These are phyloP conservation scores for Plectrocnemia conspersa DNA, from an alignment of 1,140 invertebrate genomes.

Conservation along the genomic window DNA sequence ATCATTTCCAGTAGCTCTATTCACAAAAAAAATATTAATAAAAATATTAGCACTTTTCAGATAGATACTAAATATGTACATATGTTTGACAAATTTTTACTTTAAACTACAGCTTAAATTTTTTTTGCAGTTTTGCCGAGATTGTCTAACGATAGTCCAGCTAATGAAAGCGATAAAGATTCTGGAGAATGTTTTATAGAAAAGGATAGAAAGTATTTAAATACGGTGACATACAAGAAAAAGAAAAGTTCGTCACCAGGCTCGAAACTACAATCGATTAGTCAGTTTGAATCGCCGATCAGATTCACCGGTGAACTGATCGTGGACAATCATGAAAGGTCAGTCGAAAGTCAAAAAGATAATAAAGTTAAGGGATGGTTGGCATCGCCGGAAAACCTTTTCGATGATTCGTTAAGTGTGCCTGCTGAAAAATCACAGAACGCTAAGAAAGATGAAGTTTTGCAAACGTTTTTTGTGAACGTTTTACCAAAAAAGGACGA, in stretches of 20 bases:
- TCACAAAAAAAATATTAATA: no score
- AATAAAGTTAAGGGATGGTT: conserved; percentile 4
- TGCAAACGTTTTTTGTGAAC: no score
- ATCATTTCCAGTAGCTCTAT: no score
- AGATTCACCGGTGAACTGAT: neutral
- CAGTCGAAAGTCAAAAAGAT: neutral
- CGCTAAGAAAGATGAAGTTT: neutral
- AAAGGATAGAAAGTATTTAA: conserved; percentile 11
- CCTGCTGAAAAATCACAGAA: no score
- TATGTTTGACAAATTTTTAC: no score
- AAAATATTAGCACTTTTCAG: no score
- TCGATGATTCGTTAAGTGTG: neutral
- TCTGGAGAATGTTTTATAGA: conserved; percentile 14
- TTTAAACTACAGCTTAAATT: no score
- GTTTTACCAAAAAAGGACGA: neutral
- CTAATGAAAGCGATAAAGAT: neutral
- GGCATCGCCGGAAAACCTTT: neutral
- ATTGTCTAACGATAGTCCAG: neutral
- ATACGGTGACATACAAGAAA: conserved; percentile 7
- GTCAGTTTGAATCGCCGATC: neutral
- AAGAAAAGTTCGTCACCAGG: neutral
- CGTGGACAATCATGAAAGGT: neutral
- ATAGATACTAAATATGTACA: no score
- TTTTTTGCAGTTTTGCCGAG: conserved; percentile 10
- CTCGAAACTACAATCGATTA: neutral